Evolutionary conservation across 2,797 vertebrate species (phyloP), one percentile per base, ranked within the genome.

Genomic region (Rhabdophis nuchalis): DNA sequence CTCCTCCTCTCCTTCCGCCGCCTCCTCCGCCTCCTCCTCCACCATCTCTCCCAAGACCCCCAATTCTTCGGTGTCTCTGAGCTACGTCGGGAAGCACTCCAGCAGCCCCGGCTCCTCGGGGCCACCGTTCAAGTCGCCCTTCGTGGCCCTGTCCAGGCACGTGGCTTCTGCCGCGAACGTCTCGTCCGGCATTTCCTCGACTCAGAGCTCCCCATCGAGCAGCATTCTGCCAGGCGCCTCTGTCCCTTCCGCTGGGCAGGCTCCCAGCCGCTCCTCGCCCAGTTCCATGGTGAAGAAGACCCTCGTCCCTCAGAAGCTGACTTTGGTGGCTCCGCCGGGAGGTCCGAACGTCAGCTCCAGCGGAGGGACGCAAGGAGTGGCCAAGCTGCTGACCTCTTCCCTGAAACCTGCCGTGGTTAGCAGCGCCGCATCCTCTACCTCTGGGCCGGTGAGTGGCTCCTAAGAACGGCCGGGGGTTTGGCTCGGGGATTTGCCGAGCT

Each of bases 361-460:
- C 0, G 97, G 97, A 68, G 98, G 98, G 90, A 98, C 98, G 7
- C 98, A 98, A 95, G 98, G 98, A 0, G 98, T 98, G 92, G 98
- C 98, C 92, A 98, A 98, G 92, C 54, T 98, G 92, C 89, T 98
- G 95, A 98, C 98, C 56, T 98, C 98, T 11, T 98, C 98, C 85
- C 96, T 98, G 60, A 98, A 98, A 94, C 97, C 97, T 16, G 93
- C 97, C 27, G 96, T 95, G 52, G 97, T 97, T 87, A 98, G 97
- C 96, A 97, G 96, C 94, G 68, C 97, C 0, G 64, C 97, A 64
- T 95, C 97, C 89, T 96, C 98, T 95, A 96, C 98, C 95, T 98
- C 97, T 93, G 96, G 97, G 95, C 96, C 97, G 96, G 98, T 98
- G 96, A 98, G 98, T 95, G 86, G n/a, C 25, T 36, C 61, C 89